phyloP scores from a whole-genome alignment of 2,113 vertebrate species.

The Hyaena hyaena region DNA sequence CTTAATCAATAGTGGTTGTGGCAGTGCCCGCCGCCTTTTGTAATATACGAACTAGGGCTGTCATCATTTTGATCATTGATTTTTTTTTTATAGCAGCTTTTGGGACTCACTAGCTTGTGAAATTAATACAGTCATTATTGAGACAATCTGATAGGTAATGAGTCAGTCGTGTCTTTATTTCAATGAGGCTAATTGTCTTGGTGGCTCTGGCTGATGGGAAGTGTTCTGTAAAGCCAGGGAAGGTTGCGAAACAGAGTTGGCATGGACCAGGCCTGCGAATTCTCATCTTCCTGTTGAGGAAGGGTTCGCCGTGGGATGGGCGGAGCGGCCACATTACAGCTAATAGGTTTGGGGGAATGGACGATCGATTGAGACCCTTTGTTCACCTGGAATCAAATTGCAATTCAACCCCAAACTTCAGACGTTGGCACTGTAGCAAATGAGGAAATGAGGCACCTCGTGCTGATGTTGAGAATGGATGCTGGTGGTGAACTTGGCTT shows the following conservation, averaged over 20 bases:
- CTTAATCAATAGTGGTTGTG: slow-evolving; percentile 81
- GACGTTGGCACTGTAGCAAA: too few relatives aligned
- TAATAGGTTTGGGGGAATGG: neutral
- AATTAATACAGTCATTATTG: slow-evolving; percentile 85
- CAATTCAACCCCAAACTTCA: neutral
- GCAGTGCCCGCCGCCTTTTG: slow-evolving; percentile 68
- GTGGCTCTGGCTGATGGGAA: slow-evolving; percentile 48
- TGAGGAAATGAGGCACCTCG: neutral
- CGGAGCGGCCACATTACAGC: rapidly evolving
- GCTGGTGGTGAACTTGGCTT: neutral
- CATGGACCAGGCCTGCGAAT: rapidly evolving
- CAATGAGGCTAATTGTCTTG: slow-evolving; percentile 64
- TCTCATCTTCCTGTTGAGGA: neutral
- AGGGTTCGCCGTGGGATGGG: rapidly evolving
- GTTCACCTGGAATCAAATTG: neutral
- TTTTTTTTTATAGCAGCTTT: slow-evolving; percentile 72
- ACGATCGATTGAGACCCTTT: neutral
- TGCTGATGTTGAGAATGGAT: rapidly evolving
- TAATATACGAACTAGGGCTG: slow-evolving; percentile 63
- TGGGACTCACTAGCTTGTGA: slow-evolving; percentile 79
- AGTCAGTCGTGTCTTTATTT: slow-evolving; percentile 81
- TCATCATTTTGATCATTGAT: slow-evolving; percentile 84
- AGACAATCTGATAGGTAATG: slow-evolving; percentile 82
- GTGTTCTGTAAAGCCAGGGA: neutral
- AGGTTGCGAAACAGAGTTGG: neutral